Percentiles rank a stretch among this genome's conserved stretches.
These are phyloP conservation scores for Eonycteris spelaea DNA, from an alignment of 2,113 vertebrate species.

Conservation along the genomic window DNA sequence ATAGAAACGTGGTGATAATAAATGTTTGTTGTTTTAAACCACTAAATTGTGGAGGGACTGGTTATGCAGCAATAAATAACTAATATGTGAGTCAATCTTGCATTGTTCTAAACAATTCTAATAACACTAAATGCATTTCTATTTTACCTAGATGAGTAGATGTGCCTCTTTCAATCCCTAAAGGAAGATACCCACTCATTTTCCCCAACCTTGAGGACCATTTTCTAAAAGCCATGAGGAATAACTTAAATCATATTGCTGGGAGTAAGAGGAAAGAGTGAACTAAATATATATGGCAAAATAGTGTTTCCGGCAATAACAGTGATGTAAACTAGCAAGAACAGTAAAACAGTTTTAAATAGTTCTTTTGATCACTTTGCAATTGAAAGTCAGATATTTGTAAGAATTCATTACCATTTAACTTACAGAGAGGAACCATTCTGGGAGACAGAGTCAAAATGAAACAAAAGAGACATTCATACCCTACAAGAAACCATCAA, in stretches of 20 bases:
- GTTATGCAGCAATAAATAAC: not conserved
- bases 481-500: constrained; percentile 14
- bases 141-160: not conserved
- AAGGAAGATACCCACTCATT: not conserved
- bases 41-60: not conserved
- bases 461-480: constrained; percentile 57
- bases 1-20: not conserved
- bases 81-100: not conserved
- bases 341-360: constrained; percentile 55
- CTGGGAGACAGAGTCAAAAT: not conserved
- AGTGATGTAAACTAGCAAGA: constrained; percentile 47
- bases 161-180: not conserved
- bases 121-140: not conserved
- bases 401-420: constrained; percentile 52
- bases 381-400: constrained; percentile 57
- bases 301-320: constrained; percentile 47
- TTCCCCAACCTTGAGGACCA: not conserved
- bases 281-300: constrained; percentile 19
- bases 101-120: not conserved
- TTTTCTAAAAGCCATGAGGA: not conserved
- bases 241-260: not conserved
- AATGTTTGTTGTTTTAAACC: not conserved
- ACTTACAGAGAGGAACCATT: constrained; percentile 49
- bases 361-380: constrained; percentile 66
- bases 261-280: not conserved